phyloP scores from a whole-genome alignment of 2,888 invertebrate species.

The Encarsia formosa region DNA sequence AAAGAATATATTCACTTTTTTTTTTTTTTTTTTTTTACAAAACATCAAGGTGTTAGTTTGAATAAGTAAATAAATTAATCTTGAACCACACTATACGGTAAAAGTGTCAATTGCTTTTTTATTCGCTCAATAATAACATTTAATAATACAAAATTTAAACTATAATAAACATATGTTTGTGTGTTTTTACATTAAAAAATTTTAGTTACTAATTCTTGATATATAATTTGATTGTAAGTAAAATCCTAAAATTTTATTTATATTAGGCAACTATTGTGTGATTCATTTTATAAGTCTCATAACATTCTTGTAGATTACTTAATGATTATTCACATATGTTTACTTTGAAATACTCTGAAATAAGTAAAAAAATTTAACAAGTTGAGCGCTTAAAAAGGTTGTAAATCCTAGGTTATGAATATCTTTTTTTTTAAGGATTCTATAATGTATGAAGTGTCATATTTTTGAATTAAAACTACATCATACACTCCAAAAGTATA shows the following conservation, averaged over 20 bases:
- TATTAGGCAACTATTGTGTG: conserved; percentile 48
- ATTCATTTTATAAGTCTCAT: conserved; percentile 48
- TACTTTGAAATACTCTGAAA: conserved; percentile 27
- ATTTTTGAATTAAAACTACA: conserved; percentile 40
- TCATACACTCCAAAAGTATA: conserved; percentile 48
- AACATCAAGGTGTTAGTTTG: background rate
- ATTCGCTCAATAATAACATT: conserved; percentile 51
- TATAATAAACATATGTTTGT: conserved; percentile 45
- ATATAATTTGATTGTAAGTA: conserved; percentile 45
- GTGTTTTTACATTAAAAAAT: conserved; percentile 48
- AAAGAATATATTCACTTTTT: background rate
- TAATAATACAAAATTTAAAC: conserved; percentile 51
- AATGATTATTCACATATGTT: conserved; percentile 15
- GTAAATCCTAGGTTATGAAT: no score
- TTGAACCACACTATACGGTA: conserved; percentile 20
- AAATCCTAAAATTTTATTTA: conserved; percentile 39
- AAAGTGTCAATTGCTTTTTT: conserved; percentile 50
- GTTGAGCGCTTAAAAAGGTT: conserved; percentile 20
- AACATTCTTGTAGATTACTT: conserved; percentile 44
- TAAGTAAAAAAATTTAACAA: conserved; percentile 26
- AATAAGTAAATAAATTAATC: background rate
- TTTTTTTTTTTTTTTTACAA: no score
- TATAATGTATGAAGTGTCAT: conserved; percentile 33
- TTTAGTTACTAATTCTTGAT: conserved; percentile 43
- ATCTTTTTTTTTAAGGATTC: no score